phyloP scores from a whole-genome alignment of 2,797 vertebrate species.

The Champsocephalus esox region DNA sequence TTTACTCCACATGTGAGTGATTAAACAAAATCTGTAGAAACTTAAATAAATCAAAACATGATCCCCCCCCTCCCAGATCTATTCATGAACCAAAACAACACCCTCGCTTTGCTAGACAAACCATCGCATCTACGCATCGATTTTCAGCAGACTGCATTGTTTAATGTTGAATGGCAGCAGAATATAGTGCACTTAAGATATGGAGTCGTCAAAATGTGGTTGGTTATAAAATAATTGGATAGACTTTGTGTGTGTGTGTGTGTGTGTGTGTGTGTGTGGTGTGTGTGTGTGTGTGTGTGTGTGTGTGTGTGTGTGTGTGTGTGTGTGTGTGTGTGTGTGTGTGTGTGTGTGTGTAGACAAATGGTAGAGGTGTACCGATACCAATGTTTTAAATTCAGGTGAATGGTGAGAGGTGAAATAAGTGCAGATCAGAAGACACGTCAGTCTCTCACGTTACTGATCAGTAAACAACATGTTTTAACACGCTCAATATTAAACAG shows the following conservation, averaged over 20 bases:
- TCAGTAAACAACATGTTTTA: neutral
- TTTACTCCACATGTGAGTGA: conserved; percentile 36
- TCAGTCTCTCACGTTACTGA: neutral
- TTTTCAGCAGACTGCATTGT: conserved; percentile 59
- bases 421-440: neutral
- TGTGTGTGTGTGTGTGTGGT: neutral
- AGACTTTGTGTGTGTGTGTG: neutral
- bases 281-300: neutral
- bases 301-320: neutral
- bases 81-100: conserved; percentile 56
- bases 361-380: conserved; percentile 1
- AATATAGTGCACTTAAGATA: conserved; percentile 49
- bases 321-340: too few species aligned
- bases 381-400: neutral
- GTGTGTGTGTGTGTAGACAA: neutral
- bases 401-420: neutral
- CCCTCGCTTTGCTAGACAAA: conserved; percentile 40
- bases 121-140: conserved; percentile 52
- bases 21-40: conserved; percentile 47
- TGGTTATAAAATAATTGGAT: conserved; percentile 36
- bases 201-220: conserved; percentile 26
- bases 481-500: neutral
- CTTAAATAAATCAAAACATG: neutral
- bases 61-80: conserved; percentile 17
- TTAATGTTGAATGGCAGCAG: conserved; percentile 52